Evolutionary conservation across 2,888 invertebrate species (phyloP), one percentile per base, ranked within the genome.

Genomic region (Oscheius sp.): DNA sequence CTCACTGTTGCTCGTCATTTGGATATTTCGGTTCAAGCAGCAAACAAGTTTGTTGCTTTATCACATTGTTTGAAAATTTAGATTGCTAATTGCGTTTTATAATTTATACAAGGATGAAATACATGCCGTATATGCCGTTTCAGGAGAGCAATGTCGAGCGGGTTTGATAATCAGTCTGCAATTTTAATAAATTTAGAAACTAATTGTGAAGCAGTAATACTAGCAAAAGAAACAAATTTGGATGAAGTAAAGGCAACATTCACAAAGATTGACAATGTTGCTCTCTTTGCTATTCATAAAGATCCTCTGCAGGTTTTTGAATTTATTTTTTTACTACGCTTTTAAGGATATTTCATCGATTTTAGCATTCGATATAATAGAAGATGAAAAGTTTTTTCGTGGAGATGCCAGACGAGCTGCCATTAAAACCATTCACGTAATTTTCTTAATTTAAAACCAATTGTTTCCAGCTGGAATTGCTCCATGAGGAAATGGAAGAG

Each of bases 311-410:
- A 59, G 22, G 56, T 64, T 28, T 51, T 17, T 56, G 1, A 30
- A 2, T 38, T 44, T 59, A 14, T 45, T 2, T 2, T 47, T 8
- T 6, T 22, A 59, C 22, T 2, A 50, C 20, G 2, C 14, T 26
- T 64, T 51, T 22, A 32, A 64, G 64, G 54, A 47, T 6, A 12
- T 67, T 22, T 26, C 45, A 22, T 12, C 45, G 9, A 24, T 59
- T 30, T 28, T 67, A 24, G 47, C 59, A 14, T n/a, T 28, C 22
- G 67, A 67, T 45, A 22, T 33, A n/a, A 14, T 67, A 17, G 57
- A 67, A 36, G 67, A 67, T 36, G 38, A 57, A 6, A 26, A 47
- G 57, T 67, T 67, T 59, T 67, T 67, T 67, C 67, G 67, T 33
- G 45, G 17, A 12, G 67, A 67, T 20, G 36, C 28, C 45, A 20